Evolutionary conservation across 2,888 invertebrate species (phyloP).

Genomic region (Vandiemenella viatica): DNA sequence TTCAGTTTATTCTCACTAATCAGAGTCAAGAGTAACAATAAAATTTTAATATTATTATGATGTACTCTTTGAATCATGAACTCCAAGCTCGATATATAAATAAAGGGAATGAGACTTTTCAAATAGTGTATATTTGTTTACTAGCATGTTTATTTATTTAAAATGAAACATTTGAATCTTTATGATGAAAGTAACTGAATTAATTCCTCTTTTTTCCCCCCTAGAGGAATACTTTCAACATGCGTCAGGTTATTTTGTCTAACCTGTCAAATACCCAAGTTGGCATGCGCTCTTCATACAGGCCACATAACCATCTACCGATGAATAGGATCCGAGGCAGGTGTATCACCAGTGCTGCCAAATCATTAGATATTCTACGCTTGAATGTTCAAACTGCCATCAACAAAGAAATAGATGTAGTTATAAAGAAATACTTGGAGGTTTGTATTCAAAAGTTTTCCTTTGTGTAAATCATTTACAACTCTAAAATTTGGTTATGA

Average conservation of each 20-base stretch:
- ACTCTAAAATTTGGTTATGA: too few relatives aligned
- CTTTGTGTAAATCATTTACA: background rate
- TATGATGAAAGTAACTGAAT: too few relatives aligned
- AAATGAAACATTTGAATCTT: too few relatives aligned
- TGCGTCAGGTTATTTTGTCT: background rate
- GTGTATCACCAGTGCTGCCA: conserved; percentile 46
- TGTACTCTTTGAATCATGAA: too few relatives aligned
- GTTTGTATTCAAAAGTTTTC: conserved; percentile 27
- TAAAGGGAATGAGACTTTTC: too few relatives aligned
- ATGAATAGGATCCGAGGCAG: conserved; percentile 27
- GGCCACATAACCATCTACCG: background rate
- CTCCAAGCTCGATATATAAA: too few relatives aligned
- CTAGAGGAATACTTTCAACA: background rate
- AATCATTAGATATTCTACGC: conserved; percentile 56
- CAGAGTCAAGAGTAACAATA: too few relatives aligned
- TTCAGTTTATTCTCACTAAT: too few relatives aligned
- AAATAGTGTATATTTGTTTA: too few relatives aligned
- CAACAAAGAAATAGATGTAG: conserved; percentile 60
- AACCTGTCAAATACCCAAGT: background rate
- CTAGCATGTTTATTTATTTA: too few relatives aligned
- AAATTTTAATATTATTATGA: too few relatives aligned
- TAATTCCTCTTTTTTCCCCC: too few relatives aligned
- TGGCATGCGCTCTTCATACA: background rate
- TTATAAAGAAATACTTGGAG: conserved; percentile 62
- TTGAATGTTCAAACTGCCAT: conserved; percentile 62